Conservation (phyloP, 2,113 vertebrate genomes). For the Turnix velox region DNA sequence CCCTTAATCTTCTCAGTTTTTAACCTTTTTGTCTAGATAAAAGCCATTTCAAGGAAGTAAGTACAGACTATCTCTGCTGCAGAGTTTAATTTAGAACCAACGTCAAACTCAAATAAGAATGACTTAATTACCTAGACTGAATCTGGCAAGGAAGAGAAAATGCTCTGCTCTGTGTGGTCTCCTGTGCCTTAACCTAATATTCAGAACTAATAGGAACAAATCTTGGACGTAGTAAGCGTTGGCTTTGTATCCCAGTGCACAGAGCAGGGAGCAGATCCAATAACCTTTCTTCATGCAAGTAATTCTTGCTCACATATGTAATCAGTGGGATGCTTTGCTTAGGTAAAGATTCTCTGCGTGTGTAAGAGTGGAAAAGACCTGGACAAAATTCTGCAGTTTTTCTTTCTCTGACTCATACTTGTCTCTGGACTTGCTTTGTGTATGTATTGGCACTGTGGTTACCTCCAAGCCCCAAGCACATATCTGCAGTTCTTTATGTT, state of each 20-base stretch:
- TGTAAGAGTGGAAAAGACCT: conserved; percentile 13
- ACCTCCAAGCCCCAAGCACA: conserved; percentile 7
- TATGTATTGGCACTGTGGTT: conserved; percentile 41
- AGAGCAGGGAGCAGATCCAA: conserved; percentile 1
- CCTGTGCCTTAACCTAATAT: conserved; percentile 7
- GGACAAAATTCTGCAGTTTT: conserved; percentile 35
- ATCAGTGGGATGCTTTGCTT: conserved; percentile 20
- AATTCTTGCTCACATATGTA: conserved; percentile 17
- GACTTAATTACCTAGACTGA: conserved; percentile 31
- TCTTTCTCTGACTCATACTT: conserved; percentile 52
- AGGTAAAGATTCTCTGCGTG: conserved; percentile 8
- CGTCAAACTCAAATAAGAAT: conserved; percentile 11
- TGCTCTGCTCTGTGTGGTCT: conserved; percentile 10
- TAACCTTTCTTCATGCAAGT: neutral
- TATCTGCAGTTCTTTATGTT: conserved; percentile 41
- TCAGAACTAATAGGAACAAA: neutral
- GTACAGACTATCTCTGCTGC: neutral
- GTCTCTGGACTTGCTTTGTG: conserved; percentile 53
- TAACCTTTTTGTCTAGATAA: neutral
- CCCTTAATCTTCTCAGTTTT: neutral
- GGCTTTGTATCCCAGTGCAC: neutral
- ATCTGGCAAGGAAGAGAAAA: conserved; percentile 12
- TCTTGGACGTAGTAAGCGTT: neutral
- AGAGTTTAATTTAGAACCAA: neutral
- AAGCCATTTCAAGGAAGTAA: neutral